Percentiles rank a stretch among this genome's conserved stretches.
phyloP scores from a whole-genome alignment of 2,888 invertebrate genomes.

The Cephus sareptanus region DNA sequence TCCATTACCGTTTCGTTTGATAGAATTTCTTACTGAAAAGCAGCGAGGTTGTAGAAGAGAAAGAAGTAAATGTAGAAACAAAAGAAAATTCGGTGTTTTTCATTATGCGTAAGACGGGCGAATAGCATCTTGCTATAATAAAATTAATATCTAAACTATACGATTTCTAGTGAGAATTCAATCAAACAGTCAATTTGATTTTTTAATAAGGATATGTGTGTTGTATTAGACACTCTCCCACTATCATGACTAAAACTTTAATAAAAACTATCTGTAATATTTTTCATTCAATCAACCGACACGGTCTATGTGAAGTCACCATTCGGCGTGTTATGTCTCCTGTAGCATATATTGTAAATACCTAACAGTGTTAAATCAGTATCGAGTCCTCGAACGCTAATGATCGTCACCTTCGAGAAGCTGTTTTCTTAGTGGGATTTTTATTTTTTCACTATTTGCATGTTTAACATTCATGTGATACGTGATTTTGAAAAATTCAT shows the following conservation, averaged over 20 bases:
- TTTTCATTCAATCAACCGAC: background rate
- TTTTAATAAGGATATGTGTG: background rate
- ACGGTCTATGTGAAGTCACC: background rate
- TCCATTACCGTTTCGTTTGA: background rate
- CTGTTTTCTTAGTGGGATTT: background rate
- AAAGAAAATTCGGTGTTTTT: background rate
- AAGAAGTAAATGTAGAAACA: conserved; percentile 11
- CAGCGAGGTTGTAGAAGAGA: background rate
- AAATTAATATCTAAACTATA: background rate
- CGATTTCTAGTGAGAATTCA: background rate
- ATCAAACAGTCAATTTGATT: background rate
- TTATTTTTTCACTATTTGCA: background rate
- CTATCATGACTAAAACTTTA: background rate
- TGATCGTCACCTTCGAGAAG: background rate
- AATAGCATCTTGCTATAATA: background rate
- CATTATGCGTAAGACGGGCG: background rate
- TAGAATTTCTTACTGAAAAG: background rate
- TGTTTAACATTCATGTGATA: background rate
- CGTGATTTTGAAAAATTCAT: background rate
- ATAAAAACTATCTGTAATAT: background rate
- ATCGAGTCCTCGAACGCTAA: background rate
- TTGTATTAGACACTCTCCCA: background rate
- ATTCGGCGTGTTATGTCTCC: background rate
- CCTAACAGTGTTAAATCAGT: background rate
- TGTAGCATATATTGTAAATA: background rate